Evolutionary conservation across 2,113 vertebrate genomes (phyloP), one percentile per base, ranked within the genome.

Genomic region (Perccottus glenii): DNA sequence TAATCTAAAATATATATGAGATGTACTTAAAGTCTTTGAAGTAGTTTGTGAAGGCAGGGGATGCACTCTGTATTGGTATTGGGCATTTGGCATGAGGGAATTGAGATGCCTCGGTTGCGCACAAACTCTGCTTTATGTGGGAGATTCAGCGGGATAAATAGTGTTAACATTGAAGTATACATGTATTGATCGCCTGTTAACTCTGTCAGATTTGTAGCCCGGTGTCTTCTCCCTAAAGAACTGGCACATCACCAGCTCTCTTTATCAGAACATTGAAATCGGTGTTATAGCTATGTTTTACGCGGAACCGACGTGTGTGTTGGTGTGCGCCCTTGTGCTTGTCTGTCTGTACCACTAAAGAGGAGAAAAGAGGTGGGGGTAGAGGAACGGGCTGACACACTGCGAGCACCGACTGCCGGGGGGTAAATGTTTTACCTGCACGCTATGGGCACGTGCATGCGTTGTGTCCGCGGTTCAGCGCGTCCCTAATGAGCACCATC

Each of bases 401-500:
- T 60, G 46, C 43, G 67, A 80, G 57, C 61, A 48, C 67, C 43
- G 75, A 81, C 81, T 64, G 42, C 69, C 73, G 11, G 60, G 50
- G 71, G 70, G 64, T 66, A 67, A 69, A 82, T 48, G 69, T 68
- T 80, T 73, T 72, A 90, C 84, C 88, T 83, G 75, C 64, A 32
- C 53, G 53, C 11, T 12, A 11, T 35, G 56, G 43, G 46, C 40
- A 68, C 63, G 60, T 67, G 61, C 71, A 70, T 73, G 71, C 75
- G 59, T 27, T 73, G 32, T 55, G 53, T 77, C 64, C 52, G 62
- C 64, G 86, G 75, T 75, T 84, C 85, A 78, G 75, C 60, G 81
- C 82, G 59, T 71, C 77, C 51, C 62, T 88, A 89, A 88, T 87
- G 87, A 87, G 80, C 64, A 59, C 56, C 70, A 85, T 85, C 79